These are phyloP conservation scores for Drosophila truncata DNA, from an alignment of 1,140 invertebrate genomes.

Conservation along the genomic window DNA sequence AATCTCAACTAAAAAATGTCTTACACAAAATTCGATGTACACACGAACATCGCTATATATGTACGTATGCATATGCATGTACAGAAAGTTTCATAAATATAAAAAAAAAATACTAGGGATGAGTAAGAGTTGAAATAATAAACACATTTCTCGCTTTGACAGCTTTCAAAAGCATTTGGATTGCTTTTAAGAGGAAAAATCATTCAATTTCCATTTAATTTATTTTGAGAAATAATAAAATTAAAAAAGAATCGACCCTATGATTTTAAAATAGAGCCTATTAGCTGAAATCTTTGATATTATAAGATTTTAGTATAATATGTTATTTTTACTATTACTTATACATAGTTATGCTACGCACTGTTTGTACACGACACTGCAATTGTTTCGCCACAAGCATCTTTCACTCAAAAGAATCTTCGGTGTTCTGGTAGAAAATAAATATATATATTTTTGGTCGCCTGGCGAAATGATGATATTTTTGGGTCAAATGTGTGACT, in stretches of 20 bases:
- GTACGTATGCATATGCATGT: background rate
- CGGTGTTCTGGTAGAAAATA: conserved; percentile 36
- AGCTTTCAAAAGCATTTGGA: conserved; percentile 22
- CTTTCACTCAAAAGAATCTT: conserved; percentile 52
- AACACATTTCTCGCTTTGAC: conserved; percentile 39
- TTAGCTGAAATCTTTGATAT: no score
- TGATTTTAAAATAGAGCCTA: no score
- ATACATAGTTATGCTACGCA: conserved; percentile 14
- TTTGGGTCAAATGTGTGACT: conserved; percentile 45
- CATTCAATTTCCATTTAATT: background rate
- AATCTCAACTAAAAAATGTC: conserved; percentile 43
- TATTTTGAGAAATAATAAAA: background rate
- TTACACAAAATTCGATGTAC: conserved; percentile 51
- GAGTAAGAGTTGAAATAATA: conserved; percentile 31
- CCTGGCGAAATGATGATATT: conserved; percentile 49
- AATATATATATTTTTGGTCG: conserved; percentile 43
- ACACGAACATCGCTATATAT: conserved; percentile 12
- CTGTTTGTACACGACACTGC: conserved; percentile 39
- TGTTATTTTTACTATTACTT: background rate
- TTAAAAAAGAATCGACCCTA: background rate
- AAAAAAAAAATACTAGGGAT: conserved; percentile 7
- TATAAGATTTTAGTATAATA: background rate
- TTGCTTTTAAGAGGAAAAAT: conserved; percentile 9
- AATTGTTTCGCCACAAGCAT: conserved; percentile 53
- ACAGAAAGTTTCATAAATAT: conserved; percentile 47